These are phyloP conservation scores for Ptychochromis oligacanthus DNA, from an alignment of 2,113 vertebrate genomes.

Conservation along the genomic window DNA sequence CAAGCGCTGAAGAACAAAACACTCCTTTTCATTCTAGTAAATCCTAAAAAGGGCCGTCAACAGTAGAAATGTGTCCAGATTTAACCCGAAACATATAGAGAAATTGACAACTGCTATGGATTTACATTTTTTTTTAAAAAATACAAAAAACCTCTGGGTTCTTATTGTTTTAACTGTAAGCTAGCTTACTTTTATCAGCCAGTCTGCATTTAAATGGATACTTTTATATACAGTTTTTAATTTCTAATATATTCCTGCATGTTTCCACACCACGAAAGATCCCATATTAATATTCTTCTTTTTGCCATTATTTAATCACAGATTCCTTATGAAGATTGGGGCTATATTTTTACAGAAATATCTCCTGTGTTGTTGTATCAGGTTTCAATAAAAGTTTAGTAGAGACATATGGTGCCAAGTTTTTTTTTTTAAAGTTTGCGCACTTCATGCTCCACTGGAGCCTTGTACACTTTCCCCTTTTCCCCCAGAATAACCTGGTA, in stretches of 20 bases:
- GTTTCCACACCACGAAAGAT: constrained; percentile 41
- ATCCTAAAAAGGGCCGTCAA: background rate
- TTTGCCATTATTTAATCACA: constrained; percentile 67
- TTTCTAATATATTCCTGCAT: constrained; percentile 74
- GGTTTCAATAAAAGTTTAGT: constrained; percentile 63
- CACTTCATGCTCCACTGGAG: background rate
- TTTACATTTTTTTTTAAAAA: too few relatives aligned
- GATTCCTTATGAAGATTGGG: constrained; percentile 61
- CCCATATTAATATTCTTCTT: constrained; percentile 45
- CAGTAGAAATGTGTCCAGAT: constrained; percentile 1
- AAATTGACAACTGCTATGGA: constrained; percentile 10
- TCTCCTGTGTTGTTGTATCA: constrained; percentile 59
- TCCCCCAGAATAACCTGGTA: constrained; percentile 12
- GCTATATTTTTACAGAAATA: constrained; percentile 75
- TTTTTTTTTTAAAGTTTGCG: constrained; percentile 38
- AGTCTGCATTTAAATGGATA: constrained; percentile 17
- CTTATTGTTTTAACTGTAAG: constrained; percentile 43
- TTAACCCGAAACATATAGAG: constrained; percentile 4
- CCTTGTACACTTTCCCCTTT: constrained; percentile 12
- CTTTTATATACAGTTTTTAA: constrained; percentile 53
- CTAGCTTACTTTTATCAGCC: constrained; percentile 28
- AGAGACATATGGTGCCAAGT: constrained; percentile 13
- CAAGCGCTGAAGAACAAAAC: background rate
- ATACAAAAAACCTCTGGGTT: constrained; percentile 15
- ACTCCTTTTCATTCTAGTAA: background rate